These are phyloP conservation scores for Platalea minor DNA, from an alignment of 2,797 vertebrate species.

Conservation along the genomic window DNA sequence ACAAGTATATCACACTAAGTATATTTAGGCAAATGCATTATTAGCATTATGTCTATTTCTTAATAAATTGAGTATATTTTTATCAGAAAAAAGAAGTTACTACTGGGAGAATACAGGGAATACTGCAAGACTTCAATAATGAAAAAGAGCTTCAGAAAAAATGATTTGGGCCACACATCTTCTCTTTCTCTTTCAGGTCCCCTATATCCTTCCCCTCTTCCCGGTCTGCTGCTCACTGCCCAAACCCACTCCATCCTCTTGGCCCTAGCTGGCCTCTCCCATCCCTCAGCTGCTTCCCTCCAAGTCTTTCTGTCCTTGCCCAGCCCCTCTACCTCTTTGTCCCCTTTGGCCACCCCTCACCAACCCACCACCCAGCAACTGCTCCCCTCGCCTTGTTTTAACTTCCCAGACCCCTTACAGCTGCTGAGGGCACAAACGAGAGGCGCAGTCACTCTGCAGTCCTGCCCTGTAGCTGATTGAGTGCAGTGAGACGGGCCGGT, in stretches of 20 bases:
- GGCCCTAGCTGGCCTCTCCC: not conserved
- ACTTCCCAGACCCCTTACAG: not conserved
- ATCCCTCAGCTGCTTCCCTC: not conserved
- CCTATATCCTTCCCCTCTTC: not conserved
- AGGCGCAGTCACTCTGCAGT: not conserved
- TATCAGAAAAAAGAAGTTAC: not conserved
- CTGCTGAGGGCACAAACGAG: accelerated
- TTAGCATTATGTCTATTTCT: not conserved
- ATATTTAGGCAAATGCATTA: not conserved
- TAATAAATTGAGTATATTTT: not conserved
- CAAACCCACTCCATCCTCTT: not conserved
- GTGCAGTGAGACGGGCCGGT: accelerated
- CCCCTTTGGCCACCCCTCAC: not conserved
- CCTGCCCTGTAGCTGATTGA: not conserved
- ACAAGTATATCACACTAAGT: not conserved
- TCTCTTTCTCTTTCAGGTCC: not conserved
- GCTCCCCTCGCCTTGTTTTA: not conserved
- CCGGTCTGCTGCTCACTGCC: accelerated
- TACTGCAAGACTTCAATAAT: not conserved
- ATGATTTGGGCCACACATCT: not conserved
- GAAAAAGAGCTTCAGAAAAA: not conserved
- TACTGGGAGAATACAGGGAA: not conserved
- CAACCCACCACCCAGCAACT: not conserved
- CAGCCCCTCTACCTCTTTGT: not conserved
- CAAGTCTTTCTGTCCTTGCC: not conserved